Evolutionary conservation across 2,113 vertebrate genomes (phyloP), one percentile per base, ranked within the genome.

Genomic region (Syrrhaptes paradoxus): DNA sequence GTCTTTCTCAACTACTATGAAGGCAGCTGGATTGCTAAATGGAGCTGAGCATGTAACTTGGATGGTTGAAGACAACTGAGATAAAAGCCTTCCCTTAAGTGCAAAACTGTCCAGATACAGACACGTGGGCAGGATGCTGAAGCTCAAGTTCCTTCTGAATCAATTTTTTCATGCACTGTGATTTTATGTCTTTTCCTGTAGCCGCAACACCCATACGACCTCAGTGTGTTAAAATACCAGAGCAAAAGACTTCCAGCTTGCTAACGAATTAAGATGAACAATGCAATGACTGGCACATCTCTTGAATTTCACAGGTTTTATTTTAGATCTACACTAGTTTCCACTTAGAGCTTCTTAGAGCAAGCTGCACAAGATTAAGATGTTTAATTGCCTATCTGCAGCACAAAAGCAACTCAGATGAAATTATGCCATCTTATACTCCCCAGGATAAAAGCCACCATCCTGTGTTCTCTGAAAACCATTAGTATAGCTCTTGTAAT

Each of bases 101-200:
- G 22, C 22, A 45, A 82, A 95, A 57, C 51, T 80, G 29, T 59
- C 29, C 57, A 65, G 34, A 51, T 43, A 54, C 11, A 48, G 45
- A 76, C 3, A 1, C 18, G 48, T 2, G 1, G 5, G 6, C 29
- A 36, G 9, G 45, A 86, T 0, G 2, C 29, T 51, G 43, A 87
- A 85, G 49, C 34, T 75, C 28, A 46, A 1, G 41, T 26, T 85
- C 32, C 45, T 80, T 77, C 36, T 8, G 3, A 82, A 85, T 57
- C 12, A 59, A 26, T 51, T 55, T 20, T 74, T 82, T 85, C 7
- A 48, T 41, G 34, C 17, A 58, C 21, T 54, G 43, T 0, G 0
- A 2, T 72, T 90, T 79, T 26, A 32, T 63, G 22, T 58, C n/a
- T 70, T 87, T 74, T 90, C 38, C 65, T 87, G 24, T 78, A 81